Evolutionary conservation across 2,113 vertebrate species (phyloP), one percentile per base, ranked within the genome.

Genomic region (Scomber scombrus): DNA sequence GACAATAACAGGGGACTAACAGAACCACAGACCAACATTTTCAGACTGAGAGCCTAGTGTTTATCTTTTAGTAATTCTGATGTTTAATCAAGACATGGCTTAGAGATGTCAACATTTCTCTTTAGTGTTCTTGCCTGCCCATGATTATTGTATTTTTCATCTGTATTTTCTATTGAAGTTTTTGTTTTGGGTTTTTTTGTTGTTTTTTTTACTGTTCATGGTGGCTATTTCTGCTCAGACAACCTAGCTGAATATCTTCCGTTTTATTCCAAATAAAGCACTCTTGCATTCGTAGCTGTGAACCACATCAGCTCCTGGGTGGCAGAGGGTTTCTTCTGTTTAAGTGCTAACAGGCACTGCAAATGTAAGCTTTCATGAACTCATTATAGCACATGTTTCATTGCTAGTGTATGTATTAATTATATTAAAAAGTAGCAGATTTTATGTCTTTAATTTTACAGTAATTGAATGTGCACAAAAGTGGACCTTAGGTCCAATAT

Each of bases 381-480:
- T 16, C n/a, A 62, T 66, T 73, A 58, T 55, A 16, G n/a, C 56
- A 4, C 14, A 60, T 43, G 2, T 52, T 54, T 54, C 16, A 64
- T 49, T 29, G 21, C 12, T 57, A 2, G n/a, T 55, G 10, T 49
- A 29, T 73, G n/a, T 67, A 29, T 65, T 69, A 57, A 57, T 50
- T 23, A 23, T 7, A 46, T 7, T 29, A 46, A 52, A 66, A 52
- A 43, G 15, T 5, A 45, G 19, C 11, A 7, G 8, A 9, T 50
- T 18, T 45, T 29, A 70, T 57, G 19, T 15, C 13, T 61, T 6
- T n/a, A 21, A 46, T 60, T 54, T 65, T 62, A 9, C 34, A 40
- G 34, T 40, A 56, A 68, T 62, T 71, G 45, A 60, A 60, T 18
- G 11, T 47, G 51, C 29, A 62, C 46, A 72, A 75, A 77, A 40